A percentile compares a stretch with the other conserved stretches of the same genome.
These are phyloP conservation scores for Poeciliopsis presidionis DNA, from an alignment of 2,797 vertebrate genomes.

Conservation along the genomic window DNA sequence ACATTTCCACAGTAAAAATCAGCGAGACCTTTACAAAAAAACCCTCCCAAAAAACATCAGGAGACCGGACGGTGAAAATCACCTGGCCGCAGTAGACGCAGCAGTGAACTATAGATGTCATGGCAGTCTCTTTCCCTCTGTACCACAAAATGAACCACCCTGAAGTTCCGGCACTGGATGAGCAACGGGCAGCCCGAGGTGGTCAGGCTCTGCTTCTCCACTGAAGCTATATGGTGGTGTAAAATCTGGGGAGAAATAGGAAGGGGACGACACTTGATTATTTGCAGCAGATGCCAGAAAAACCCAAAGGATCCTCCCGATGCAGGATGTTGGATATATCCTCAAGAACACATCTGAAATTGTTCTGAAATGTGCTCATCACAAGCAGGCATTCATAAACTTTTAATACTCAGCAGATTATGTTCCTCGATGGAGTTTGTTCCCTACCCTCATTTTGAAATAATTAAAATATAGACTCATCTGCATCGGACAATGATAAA, in stretches of 20 bases:
- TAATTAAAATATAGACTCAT: conserved; percentile 63
- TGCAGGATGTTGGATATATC: neutral
- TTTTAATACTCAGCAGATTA: conserved; percentile 15
- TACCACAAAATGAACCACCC: conserved; percentile 93
- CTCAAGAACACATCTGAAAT: neutral
- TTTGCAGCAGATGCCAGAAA: neutral
- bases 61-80: conserved; percentile 12
- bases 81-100: conserved; percentile 92
- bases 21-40: too few relatives aligned
- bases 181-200: conserved; percentile 94
- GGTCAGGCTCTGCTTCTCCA: conserved; percentile 95
- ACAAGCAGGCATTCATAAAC: neutral
- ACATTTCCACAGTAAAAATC: neutral
- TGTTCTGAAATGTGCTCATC: neutral
- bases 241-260: conserved; percentile 84
- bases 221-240: conserved; percentile 94
- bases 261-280: neutral
- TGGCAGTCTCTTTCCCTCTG: conserved; percentile 96
- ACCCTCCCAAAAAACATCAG: neutral
- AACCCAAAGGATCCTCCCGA: neutral
- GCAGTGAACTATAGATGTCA: conserved; percentile 95
- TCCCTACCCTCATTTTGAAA: conserved; percentile 16
- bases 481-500: conserved; percentile 44
- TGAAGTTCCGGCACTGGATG: conserved; percentile 97
- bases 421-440: conserved; percentile 33